These are phyloP conservation scores for Pseudochirops cupreus DNA, from an alignment of 2,797 vertebrate genomes.

Conservation along the genomic window DNA sequence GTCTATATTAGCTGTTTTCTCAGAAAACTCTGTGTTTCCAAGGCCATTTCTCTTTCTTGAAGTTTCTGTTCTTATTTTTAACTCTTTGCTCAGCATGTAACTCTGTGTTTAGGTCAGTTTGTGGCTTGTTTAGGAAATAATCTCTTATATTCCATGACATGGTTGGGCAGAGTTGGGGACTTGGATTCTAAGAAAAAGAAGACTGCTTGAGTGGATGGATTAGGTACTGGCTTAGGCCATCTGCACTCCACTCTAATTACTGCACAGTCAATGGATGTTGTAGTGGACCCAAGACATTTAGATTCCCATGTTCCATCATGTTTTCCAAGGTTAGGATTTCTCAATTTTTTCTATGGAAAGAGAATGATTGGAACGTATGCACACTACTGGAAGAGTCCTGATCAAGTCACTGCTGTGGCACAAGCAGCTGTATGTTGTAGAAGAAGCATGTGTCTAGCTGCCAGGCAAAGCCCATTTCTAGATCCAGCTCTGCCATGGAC, in stretches of 20 bases:
- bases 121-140: constrained; percentile 6
- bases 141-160: not conserved
- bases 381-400: not conserved
- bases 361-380: not conserved
- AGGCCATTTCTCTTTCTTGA: not conserved
- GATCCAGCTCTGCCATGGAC: not conserved
- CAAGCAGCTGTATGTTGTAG: not conserved
- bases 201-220: not conserved
- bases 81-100: not conserved
- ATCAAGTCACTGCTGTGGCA: not conserved
- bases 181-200: not conserved
- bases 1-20: not conserved
- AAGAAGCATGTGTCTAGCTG: not conserved
- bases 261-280: not conserved
- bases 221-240: not conserved
- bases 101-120: not conserved
- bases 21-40: not conserved
- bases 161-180: not conserved
- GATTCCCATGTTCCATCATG: not conserved
- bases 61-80: constrained; percentile 39
- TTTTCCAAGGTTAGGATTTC: not conserved
- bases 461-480: not conserved
- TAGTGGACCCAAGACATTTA: not conserved
- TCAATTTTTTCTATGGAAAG: not conserved
- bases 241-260: not conserved